Evolutionary conservation across 1,140 invertebrate species (phyloP).

Genomic region (Uloborus diversus): DNA sequence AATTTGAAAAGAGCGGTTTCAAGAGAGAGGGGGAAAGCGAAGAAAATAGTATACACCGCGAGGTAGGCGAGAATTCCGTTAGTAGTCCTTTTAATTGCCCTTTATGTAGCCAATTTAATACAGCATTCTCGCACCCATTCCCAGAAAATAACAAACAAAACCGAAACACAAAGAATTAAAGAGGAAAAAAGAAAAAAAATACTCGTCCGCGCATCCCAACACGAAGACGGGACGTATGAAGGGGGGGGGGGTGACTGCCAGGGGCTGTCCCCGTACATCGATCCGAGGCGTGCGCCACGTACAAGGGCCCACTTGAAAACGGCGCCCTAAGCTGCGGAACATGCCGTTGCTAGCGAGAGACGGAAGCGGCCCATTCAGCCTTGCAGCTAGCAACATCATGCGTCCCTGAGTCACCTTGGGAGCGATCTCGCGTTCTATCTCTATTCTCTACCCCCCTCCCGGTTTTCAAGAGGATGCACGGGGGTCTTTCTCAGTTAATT

Average conservation of each 20-base stretch:
- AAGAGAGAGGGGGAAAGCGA: no score
- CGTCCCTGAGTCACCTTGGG: constrained; percentile 51
- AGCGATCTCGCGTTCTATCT: background rate
- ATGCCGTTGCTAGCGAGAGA: constrained; percentile 52
- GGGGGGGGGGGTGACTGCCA: background rate
- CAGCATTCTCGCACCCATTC: background rate
- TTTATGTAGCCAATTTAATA: constrained; percentile 55
- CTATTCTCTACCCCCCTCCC: constrained; percentile 24
- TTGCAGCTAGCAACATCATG: constrained; percentile 54
- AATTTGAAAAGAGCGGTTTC: no score
- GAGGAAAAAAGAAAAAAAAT: constrained; percentile 3
- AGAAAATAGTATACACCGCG: no score
- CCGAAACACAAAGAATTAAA: background rate
- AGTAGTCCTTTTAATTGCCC: constrained; percentile 45
- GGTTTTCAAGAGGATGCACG: constrained; percentile 18
- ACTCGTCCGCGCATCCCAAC: constrained; percentile 13
- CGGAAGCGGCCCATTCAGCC: constrained; percentile 44
- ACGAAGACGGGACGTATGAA: background rate
- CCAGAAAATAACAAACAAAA: background rate
- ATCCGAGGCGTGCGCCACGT: constrained; percentile 2
- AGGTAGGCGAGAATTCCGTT: constrained; percentile 20
- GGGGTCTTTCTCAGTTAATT: constrained; percentile 38
- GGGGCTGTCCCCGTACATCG: background rate
- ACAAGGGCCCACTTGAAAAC: constrained; percentile 12
- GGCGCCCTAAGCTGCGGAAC: constrained; percentile 52